Base-by-base conservation (phyloP, 2,888 invertebrate species). In the Ennomos fuscantarius region DNA sequence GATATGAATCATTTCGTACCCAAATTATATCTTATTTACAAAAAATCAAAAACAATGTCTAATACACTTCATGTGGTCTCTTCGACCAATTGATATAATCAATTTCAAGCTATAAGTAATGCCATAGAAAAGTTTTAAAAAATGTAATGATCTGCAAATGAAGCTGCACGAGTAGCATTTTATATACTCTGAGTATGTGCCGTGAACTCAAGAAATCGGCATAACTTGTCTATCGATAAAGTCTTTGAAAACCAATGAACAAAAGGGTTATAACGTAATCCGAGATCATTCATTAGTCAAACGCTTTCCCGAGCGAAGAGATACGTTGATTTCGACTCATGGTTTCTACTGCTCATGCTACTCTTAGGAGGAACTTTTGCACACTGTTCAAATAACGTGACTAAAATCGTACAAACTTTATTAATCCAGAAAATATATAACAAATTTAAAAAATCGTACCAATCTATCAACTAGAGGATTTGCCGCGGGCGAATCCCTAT, bases 1-100 rank as follows among this genome's bases (percentile, higher is more conserved):
- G 83, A 88, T 87, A 82, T 80, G 81, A 73, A 80, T 85, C 79
- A 78, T 79, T 80, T 74, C 74, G 67, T 70, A 72, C 72, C 63
- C 66, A 69, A 73, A 78, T 80, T 75, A 76, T 78, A 69, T 74
- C 24, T 24, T 24, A 24, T 5, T 73, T 59, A 58, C 60, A 52
- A 55, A 33, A 10, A 53, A 58, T 53, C 59, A 55, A 66, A 59
- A 67, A 64, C 59, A 60, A 62, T 61, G 51, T 45, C 43, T 60
- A 24, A 24, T 6, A 66, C 67, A 56, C 62, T 61, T 56, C 49
- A 52, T 51, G 41, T 46, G 46, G 59, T 73, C 63, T 72, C 68
- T 70, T 74, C 60, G 50, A 52, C 61, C 56, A 62, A 60, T 60
- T 55, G 49, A 63, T 70, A 63, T 70, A 70, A 68, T 68, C 51